Conservation (phyloP, 2,888 invertebrate genomes). For the Altica lythri region DNA sequence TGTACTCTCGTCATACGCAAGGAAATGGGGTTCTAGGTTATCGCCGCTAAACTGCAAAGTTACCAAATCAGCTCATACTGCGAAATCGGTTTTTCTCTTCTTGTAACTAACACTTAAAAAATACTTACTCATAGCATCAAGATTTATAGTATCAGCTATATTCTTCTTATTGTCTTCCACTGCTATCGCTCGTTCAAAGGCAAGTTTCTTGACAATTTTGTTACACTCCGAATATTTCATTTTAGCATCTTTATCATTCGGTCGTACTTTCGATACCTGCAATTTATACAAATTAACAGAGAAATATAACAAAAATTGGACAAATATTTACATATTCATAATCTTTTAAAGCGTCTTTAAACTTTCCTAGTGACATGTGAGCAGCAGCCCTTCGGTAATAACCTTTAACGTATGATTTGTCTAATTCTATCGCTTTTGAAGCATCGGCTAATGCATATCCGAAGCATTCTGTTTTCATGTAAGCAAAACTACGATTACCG, state of each 20-base stretch:
- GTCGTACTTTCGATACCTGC: slow-evolving; percentile 87
- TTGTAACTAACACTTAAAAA: no score
- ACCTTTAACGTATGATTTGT: slow-evolving; percentile 90
- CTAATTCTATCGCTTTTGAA: slow-evolving; percentile 85
- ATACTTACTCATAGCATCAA: slow-evolving; percentile 86
- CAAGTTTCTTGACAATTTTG: slow-evolving; percentile 92
- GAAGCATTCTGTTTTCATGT: slow-evolving; percentile 91
- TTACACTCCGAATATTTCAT: slow-evolving; percentile 90
- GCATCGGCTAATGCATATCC: slow-evolving; percentile 95
- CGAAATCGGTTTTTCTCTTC: no score
- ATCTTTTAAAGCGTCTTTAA: slow-evolving; percentile 93
- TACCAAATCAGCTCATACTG: no score
- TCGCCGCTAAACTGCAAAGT: no score
- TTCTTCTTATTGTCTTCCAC: slow-evolving; percentile 87
- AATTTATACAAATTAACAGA: slow-evolving; percentile 37
- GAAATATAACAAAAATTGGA: no score
- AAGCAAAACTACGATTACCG: slow-evolving; percentile 95
- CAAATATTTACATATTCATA: slow-evolving; percentile 84
- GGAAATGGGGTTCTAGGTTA: no score
- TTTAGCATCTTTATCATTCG: slow-evolving; percentile 93
- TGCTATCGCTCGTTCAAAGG: slow-evolving; percentile 96
- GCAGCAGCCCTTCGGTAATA: slow-evolving; percentile 97
- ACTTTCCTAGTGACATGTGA: slow-evolving; percentile 97
- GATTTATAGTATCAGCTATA: slow-evolving; percentile 85
- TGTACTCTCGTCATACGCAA: no score